phyloP scores from a whole-genome alignment of 2,888 invertebrate genomes.

The Strigamia maritima region DNA sequence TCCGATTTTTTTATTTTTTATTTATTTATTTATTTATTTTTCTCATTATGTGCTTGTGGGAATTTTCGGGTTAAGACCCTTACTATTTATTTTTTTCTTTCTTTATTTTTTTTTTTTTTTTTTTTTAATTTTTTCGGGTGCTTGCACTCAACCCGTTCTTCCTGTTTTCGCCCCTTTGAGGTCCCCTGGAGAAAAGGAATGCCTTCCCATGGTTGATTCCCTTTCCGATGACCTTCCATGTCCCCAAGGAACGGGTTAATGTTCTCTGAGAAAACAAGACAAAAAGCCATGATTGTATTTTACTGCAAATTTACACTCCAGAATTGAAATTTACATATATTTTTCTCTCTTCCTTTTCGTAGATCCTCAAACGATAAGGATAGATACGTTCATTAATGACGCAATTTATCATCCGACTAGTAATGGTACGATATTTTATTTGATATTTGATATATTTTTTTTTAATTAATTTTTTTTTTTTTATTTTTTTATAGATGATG shows the following conservation, averaged over 20 bases:
- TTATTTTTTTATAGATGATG: background rate
- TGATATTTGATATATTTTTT: background rate
- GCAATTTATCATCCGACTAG: background rate
- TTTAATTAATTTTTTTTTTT: background rate
- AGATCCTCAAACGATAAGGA: background rate
- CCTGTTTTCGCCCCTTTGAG: slow-evolving; percentile 29
- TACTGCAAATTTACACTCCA: background rate
- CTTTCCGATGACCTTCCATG: slow-evolving; percentile 31
- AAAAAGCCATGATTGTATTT: slow-evolving; percentile 1
- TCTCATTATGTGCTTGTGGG: slow-evolving; percentile 22
- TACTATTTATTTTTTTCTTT: background rate
- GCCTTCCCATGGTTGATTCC: slow-evolving; percentile 31
- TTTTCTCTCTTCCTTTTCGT: background rate
- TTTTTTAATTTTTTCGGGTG: background rate
- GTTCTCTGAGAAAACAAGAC: background rate
- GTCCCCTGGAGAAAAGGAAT: slow-evolving; percentile 32
- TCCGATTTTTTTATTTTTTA: background rate
- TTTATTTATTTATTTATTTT: background rate
- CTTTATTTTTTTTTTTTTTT: background rate
- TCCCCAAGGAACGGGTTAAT: slow-evolving; percentile 22
- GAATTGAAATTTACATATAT: background rate
- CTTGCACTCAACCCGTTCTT: slow-evolving; percentile 34
- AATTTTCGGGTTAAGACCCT: background rate
- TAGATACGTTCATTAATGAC: slow-evolving; percentile 9
- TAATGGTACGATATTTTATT: background rate